Evolutionary conservation across 2,113 vertebrate species (phyloP).

Genomic region (Promerops cafer): DNA sequence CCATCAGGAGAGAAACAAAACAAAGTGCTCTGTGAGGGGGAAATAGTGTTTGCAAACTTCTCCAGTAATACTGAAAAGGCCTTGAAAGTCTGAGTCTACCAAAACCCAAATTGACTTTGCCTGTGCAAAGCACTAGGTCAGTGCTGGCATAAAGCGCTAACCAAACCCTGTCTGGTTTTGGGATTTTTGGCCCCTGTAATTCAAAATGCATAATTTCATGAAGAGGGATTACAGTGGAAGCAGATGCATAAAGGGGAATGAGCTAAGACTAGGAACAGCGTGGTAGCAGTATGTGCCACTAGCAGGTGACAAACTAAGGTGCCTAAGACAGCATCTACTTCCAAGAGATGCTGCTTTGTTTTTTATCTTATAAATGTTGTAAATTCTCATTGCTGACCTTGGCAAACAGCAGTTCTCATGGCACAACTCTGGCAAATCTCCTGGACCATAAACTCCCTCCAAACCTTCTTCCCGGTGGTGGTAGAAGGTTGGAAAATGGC

Average conservation of each 20-base stretch:
- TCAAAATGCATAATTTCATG: neutral
- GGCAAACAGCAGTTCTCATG: neutral
- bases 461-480: neutral
- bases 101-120: neutral
- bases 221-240: neutral
- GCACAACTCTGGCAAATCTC: neutral
- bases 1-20: neutral
- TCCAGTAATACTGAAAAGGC: neutral
- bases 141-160: neutral
- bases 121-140: neutral
- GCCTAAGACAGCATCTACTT: neutral
- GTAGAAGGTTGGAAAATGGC: neutral
- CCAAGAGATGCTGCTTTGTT: neutral
- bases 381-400: neutral
- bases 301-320: neutral
- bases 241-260: neutral
- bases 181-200: accelerated
- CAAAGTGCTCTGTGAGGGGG: neutral
- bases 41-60: neutral
- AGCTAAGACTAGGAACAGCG: neutral
- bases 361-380: neutral
- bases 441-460: neutral
- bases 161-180: neutral
- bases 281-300: neutral
- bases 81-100: neutral